These are phyloP conservation scores for Hemicordylus capensis DNA, from an alignment of 2,113 vertebrate species.

Conservation along the genomic window DNA sequence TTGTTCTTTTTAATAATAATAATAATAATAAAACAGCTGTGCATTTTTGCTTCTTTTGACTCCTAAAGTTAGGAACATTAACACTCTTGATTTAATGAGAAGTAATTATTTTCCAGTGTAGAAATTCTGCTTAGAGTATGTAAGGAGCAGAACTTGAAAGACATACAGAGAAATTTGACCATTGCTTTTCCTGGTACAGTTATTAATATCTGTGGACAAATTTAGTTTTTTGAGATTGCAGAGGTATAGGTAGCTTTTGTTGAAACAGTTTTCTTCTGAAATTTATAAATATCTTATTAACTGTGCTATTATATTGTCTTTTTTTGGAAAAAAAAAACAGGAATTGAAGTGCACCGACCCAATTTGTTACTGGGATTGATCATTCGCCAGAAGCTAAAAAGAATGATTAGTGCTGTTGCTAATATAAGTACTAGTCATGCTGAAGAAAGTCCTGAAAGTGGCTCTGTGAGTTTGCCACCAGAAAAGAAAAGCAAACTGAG, in stretches of 20 bases:
- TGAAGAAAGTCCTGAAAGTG: conserved; percentile 79
- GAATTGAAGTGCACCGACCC: conserved; percentile 90
- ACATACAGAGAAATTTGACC: background rate
- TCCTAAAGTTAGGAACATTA: background rate
- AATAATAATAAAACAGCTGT: background rate
- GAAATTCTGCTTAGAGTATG: background rate
- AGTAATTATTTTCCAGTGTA: conserved; percentile 5
- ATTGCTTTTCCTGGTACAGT: background rate
- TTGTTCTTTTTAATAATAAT: no score
- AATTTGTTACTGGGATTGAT: conserved; percentile 94
- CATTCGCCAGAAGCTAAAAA: conserved; percentile 93
- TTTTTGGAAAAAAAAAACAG: conserved; percentile 67
- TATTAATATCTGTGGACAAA: background rate
- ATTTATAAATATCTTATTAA: conserved; percentile 31
- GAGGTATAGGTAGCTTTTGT: conserved; percentile 5
- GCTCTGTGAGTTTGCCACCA: conserved; percentile 72
- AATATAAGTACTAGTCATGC: conserved; percentile 68
- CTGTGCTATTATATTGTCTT: conserved; percentile 35
- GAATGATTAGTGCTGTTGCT: conserved; percentile 75
- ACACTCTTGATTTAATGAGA: background rate
- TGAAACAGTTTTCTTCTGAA: conserved; percentile 12
- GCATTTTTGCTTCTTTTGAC: background rate
- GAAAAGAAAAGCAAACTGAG: conserved; percentile 84
- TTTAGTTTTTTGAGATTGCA: background rate
- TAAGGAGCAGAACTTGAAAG: fast-evolving